Percentiles rank a stretch among this genome's conserved stretches.
These are phyloP conservation scores for Lasioglossum malachurum DNA, from an alignment of 2,888 invertebrate genomes.

Conservation along the genomic window DNA sequence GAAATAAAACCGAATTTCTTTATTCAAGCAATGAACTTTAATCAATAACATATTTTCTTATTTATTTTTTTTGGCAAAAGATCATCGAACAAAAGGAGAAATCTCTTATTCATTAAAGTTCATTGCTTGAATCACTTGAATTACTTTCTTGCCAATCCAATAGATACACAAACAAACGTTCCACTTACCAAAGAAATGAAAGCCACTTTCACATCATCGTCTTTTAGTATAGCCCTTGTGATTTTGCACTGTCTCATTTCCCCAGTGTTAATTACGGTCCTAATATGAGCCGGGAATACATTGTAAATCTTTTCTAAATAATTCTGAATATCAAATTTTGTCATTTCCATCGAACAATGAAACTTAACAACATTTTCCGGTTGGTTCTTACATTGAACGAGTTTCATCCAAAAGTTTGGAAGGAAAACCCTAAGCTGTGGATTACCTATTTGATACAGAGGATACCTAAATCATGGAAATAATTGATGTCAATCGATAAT, in stretches of 20 bases:
- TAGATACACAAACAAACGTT: neutral
- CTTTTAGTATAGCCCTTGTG: slow-evolving; percentile 90
- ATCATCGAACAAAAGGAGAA: too few species aligned
- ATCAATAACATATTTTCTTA: too few species aligned
- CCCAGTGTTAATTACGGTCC: slow-evolving; percentile 91
- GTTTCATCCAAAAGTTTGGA: slow-evolving; percentile 99
- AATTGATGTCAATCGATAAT: neutral
- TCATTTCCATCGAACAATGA: slow-evolving; percentile 97
- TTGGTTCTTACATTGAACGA: slow-evolving; percentile 88
- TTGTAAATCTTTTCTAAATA: slow-evolving; percentile 98
- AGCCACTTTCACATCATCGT: slow-evolving; percentile 93
- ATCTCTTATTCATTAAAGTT: too few species aligned
- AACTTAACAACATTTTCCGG: slow-evolving; percentile 95
- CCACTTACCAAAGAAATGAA: slow-evolving; percentile 91
- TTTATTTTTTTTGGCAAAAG: too few species aligned
- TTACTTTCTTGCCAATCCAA: too few species aligned
- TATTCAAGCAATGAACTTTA: too few species aligned
- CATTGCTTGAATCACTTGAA: too few species aligned
- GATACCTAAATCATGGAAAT: slow-evolving; percentile 89
- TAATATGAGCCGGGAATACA: slow-evolving; percentile 91
- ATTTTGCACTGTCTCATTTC: slow-evolving; percentile 87
- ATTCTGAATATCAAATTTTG: slow-evolving; percentile 94
- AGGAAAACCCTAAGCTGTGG: slow-evolving; percentile 97
- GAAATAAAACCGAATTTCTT: too few species aligned
- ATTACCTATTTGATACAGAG: slow-evolving; percentile 95